Percentiles rank a stretch among this genome's conserved stretches.
Conservation (phyloP, 2,888 invertebrate species). For the Cordilura impudica region DNA sequence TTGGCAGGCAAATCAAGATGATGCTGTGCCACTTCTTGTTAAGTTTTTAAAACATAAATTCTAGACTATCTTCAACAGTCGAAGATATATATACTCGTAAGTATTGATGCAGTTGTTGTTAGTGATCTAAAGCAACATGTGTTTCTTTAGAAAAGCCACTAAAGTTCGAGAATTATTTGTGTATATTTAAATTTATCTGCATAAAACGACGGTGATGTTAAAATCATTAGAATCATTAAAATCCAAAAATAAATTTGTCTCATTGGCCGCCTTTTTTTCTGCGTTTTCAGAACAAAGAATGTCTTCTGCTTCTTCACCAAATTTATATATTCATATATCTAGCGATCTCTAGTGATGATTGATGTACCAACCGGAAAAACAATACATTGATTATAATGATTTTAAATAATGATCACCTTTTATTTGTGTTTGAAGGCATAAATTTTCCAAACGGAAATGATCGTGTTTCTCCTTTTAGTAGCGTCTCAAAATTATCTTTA, state of each 20-base stretch:
- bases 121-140: conserved; percentile 58
- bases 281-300: neutral
- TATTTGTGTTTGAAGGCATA: conserved; percentile 29
- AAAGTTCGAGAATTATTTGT: neutral
- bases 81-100: neutral
- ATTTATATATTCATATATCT: too few relatives aligned
- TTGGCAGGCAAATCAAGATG: neutral
- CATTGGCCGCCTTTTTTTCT: conserved; percentile 30
- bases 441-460: conserved; percentile 19
- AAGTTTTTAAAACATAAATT: neutral
- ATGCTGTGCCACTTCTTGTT: neutral
- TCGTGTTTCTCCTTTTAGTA: neutral
- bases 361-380: conserved; percentile 38
- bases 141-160: conserved; percentile 5
- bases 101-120: neutral
- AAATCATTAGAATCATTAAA: conserved; percentile 56
- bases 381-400: conserved; percentile 29
- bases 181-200: conserved; percentile 33
- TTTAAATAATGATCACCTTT: conserved; percentile 46
- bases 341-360: conserved; percentile 43
- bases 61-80: neutral
- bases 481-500: too few relatives aligned
- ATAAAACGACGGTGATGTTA: conserved; percentile 25
- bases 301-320: neutral
- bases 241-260: conserved; percentile 14